Percentiles rank a stretch among this genome's conserved stretches.
phyloP scores from a whole-genome alignment of 2,113 vertebrate species.

The Aythya baeri region DNA sequence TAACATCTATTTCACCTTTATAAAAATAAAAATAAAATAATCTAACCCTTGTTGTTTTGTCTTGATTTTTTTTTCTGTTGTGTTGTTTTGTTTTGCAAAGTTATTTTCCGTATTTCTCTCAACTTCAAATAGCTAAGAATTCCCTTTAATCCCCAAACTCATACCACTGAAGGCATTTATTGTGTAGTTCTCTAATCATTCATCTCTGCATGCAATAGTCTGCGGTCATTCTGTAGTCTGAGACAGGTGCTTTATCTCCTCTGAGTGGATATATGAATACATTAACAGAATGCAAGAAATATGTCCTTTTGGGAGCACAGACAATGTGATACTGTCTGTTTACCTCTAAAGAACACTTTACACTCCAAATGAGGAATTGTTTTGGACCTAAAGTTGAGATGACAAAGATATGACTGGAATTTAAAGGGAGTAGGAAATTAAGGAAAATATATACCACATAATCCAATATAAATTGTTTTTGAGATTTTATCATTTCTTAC shows the following conservation, averaged over 20 bases:
- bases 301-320: rapidly evolving
- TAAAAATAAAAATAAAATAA: neutral
- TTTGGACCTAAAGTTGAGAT: neutral
- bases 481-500: neutral
- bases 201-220: neutral
- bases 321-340: neutral
- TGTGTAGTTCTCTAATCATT: neutral
- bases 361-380: neutral
- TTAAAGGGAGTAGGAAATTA: neutral
- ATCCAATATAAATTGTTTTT: neutral
- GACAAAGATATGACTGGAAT: neutral
- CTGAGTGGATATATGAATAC: neutral
- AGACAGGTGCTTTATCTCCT: neutral
- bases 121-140: neutral
- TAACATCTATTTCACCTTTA: neutral
- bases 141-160: neutral
- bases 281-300: neutral
- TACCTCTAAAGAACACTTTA: neutral
- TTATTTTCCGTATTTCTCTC: neutral
- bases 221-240: neutral
- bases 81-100: too few species aligned
- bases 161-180: neutral
- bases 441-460: neutral
- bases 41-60: neutral
- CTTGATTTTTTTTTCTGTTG: neutral